These are phyloP conservation scores for Cataglyphis albicans DNA, from an alignment of 2,888 invertebrate genomes.

Conservation along the genomic window DNA sequence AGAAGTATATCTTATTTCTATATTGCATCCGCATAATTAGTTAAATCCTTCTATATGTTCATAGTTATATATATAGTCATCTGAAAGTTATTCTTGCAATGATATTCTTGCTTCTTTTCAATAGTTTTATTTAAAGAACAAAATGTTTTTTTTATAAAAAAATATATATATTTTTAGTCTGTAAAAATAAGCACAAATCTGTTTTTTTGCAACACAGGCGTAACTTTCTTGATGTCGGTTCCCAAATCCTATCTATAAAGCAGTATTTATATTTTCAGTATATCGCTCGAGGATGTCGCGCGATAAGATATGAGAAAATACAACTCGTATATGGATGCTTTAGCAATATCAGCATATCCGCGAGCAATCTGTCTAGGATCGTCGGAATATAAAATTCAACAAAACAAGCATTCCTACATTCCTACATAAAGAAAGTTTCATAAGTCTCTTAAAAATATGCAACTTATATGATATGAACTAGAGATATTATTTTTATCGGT, in stretches of 20 bases:
- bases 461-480: neutral
- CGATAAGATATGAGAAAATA: slow-evolving; percentile 23
- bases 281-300: neutral
- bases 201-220: neutral
- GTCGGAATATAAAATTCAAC: neutral
- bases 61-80: neutral
- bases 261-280: slow-evolving; percentile 7
- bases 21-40: neutral
- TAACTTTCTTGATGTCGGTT: neutral
- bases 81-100: neutral
- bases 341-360: neutral
- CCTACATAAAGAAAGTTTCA: neutral
- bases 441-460: neutral
- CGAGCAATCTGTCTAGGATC: neutral
- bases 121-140: neutral
- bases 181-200: neutral
- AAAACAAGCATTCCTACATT: neutral
- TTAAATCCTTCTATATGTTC: too few relatives aligned
- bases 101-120: neutral
- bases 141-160: slow-evolving; percentile 19
- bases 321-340: slow-evolving; percentile 3
- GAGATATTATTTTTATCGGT: neutral
- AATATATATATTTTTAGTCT: neutral
- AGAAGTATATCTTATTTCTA: neutral
- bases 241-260: neutral